phyloP scores from a whole-genome alignment of 2,797 vertebrate species.

The Antrozous pallidus region DNA sequence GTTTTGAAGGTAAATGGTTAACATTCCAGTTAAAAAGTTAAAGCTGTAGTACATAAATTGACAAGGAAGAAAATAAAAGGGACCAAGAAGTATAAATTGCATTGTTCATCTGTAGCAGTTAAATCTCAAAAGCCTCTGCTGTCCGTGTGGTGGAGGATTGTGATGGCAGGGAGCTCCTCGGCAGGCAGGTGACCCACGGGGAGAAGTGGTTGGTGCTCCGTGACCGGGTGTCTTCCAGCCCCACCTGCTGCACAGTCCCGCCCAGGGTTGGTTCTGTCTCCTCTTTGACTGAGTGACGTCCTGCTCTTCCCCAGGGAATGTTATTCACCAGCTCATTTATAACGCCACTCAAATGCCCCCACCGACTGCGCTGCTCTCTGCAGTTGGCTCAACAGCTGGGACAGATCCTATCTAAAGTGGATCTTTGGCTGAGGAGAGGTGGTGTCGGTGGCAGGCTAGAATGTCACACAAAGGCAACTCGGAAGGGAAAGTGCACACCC shows the following conservation, averaged over 20 bases:
- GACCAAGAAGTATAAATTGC: neutral
- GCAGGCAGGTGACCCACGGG: neutral
- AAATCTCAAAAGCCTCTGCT: neutral
- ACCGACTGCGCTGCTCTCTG: neutral
- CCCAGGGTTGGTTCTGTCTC: neutral
- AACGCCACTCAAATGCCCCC: neutral
- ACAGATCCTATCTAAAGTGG: slow-evolving; percentile 52
- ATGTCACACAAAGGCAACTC: slow-evolving; percentile 66
- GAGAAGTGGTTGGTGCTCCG: neutral
- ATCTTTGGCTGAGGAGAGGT: slow-evolving; percentile 59
- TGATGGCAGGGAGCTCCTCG: neutral
- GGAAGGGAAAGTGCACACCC: slow-evolving; percentile 49
- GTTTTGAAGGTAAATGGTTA: neutral
- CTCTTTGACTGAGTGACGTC: neutral
- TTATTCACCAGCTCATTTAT: slow-evolving; percentile 9
- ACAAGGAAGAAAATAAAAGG: neutral
- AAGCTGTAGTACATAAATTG: slow-evolving; percentile 18
- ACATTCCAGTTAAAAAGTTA: neutral
- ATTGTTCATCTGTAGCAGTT: neutral
- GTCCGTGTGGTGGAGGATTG: no score
- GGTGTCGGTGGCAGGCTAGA: slow-evolving; percentile 58
- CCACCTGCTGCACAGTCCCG: neutral
- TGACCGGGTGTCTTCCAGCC: neutral
- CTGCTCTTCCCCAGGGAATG: neutral
- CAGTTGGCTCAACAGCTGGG: slow-evolving; percentile 31